These are phyloP conservation scores for Pentamera pediparva DNA, from an alignment of 53 echinoderm and acorn worm genomes.

Conservation along the genomic window DNA sequence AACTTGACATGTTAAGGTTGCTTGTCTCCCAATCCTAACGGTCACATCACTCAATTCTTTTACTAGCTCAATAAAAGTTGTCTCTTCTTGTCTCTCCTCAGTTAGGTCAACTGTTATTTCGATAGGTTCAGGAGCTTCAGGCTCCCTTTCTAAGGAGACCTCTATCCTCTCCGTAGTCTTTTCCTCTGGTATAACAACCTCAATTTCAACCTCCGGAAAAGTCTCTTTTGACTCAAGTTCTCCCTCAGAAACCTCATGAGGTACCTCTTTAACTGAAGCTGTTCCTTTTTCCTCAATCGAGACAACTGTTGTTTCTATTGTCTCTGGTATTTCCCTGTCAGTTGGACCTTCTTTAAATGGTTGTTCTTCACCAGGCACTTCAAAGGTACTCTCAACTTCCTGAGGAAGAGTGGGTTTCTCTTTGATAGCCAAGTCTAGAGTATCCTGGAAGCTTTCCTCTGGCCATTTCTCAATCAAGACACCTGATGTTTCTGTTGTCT, in stretches of 20 bases:
- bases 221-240: not conserved
- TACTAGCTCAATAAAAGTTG: conserved; percentile 27
- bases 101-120: conserved; percentile 32
- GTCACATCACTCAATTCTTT: conserved; percentile 33
- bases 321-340: not conserved
- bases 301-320: not conserved
- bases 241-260: not conserved
- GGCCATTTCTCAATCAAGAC: conserved; percentile 6
- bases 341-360: conserved; percentile 3
- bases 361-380: conserved; percentile 29
- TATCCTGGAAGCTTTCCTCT: not conserved
- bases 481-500: not conserved
- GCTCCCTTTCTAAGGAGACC: not conserved
- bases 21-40: conserved; percentile 36
- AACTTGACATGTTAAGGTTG: conserved; percentile 42
- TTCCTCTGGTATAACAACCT: conserved; percentile 20
- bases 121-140: not conserved
- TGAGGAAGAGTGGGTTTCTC: not conserved
- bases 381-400: conserved; percentile 4
- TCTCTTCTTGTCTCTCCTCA: conserved; percentile 25
- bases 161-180: conserved; percentile 9
- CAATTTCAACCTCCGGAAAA: conserved; percentile 22
- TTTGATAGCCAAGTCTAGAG: conserved; percentile 7
- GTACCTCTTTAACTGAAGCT: not conserved
- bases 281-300: not conserved